Conservation (phyloP, 2,113 vertebrate species). For the Phaetusa simplex region DNA sequence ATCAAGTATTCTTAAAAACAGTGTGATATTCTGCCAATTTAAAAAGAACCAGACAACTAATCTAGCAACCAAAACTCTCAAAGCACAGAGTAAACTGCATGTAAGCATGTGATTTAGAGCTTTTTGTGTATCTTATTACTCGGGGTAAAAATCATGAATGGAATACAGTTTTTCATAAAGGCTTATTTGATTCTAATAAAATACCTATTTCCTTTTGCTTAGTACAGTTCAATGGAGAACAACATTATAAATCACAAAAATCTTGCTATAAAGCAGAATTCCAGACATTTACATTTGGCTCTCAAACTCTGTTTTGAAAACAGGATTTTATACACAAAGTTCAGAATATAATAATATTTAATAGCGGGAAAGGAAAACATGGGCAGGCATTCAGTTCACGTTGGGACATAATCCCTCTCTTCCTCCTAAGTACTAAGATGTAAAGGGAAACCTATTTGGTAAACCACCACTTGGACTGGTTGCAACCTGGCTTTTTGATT, state of each 20-base stretch:
- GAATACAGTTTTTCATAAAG: constrained; percentile 18
- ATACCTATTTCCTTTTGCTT: constrained; percentile 37
- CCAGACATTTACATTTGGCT: constrained; percentile 1
- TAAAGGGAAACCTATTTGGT: constrained; percentile 23
- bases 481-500: constrained; percentile 47
- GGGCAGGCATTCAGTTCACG: neutral
- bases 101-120: neutral
- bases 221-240: constrained; percentile 23
- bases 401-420: constrained; percentile 7
- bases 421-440: neutral
- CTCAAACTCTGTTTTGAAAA: constrained; percentile 44
- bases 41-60: neutral
- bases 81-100: neutral
- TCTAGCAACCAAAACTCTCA: neutral
- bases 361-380: constrained; percentile 17
- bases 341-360: constrained; percentile 48
- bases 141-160: neutral
- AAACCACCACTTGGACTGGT: constrained; percentile 7
- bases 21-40: neutral
- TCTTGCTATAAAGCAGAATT: constrained; percentile 41
- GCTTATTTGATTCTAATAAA: constrained; percentile 39
- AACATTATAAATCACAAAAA: constrained; percentile 41
- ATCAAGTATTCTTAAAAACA: neutral
- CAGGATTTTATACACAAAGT: constrained; percentile 28
- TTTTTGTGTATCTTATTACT: constrained; percentile 1